Percentiles rank a stretch among this genome's conserved stretches.
These are phyloP conservation scores for Steinernema carpocapsae DNA, from an alignment of 2,888 invertebrate species.

Conservation along the genomic window DNA sequence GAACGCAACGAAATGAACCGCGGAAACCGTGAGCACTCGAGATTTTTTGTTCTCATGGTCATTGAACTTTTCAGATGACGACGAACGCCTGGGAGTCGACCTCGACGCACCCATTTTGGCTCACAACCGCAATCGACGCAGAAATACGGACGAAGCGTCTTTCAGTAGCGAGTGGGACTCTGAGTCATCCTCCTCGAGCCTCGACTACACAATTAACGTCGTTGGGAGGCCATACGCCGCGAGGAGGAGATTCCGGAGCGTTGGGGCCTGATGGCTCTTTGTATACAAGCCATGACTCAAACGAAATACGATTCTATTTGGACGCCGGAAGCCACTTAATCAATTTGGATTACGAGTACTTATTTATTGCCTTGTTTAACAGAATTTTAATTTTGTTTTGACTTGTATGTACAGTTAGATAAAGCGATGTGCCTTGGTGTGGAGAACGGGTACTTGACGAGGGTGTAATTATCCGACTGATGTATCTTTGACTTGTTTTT, in stretches of 20 bases:
- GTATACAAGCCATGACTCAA: no score
- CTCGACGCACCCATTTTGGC: background rate
- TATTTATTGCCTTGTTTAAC: slow-evolving; percentile 10
- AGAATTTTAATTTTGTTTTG: no score
- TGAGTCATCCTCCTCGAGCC: slow-evolving; percentile 6
- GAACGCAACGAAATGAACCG: slow-evolving; percentile 54
- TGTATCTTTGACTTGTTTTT: no score
- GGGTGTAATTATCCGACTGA: no score
- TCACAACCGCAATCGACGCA: background rate
- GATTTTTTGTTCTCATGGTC: background rate
- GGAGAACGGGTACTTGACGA: no score
- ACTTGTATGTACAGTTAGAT: no score
- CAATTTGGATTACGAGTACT: slow-evolving; percentile 22
- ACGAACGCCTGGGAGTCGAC: background rate
- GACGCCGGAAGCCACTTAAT: background rate
- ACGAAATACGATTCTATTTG: no score
- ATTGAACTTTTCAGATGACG: background rate
- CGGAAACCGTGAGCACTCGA: background rate
- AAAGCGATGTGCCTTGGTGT: no score
- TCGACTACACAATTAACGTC: background rate
- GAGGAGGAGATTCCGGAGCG: slow-evolving; percentile 8
- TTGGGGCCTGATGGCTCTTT: background rate
- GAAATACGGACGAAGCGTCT: slow-evolving; percentile 7
- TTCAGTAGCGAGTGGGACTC: slow-evolving; percentile 20
- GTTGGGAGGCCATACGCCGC: background rate